Evolutionary conservation across 1,140 invertebrate genomes (phyloP).

Genomic region (Zaprionus capensis): DNA sequence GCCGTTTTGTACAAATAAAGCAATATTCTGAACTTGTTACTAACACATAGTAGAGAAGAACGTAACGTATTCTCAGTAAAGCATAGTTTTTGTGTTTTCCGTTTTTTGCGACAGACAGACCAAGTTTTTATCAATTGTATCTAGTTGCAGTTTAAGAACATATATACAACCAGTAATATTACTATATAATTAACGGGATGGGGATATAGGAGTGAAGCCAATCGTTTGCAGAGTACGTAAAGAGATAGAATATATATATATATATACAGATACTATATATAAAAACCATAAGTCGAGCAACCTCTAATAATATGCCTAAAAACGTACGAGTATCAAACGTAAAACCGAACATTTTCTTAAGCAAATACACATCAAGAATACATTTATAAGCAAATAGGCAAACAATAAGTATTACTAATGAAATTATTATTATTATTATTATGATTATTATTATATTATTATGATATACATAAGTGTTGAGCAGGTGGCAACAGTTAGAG

Average conservation of each 20-base stretch:
- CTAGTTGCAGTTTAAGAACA: constrained; percentile 16
- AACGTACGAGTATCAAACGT: constrained; percentile 11
- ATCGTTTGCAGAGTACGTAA: constrained; percentile 8
- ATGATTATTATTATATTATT: constrained; percentile 40
- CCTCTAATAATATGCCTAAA: constrained; percentile 64
- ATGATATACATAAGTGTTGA: constrained; percentile 47
- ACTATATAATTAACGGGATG: constrained; percentile 8
- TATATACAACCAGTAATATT: constrained; percentile 18
- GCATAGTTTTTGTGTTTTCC: constrained; percentile 12
- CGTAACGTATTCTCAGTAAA: constrained; percentile 9
- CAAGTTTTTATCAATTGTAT: constrained; percentile 26
- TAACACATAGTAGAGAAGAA: constrained; percentile 16
- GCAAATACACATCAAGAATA: constrained; percentile 40
- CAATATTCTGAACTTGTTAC: constrained; percentile 53
- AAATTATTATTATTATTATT: constrained; percentile 52
- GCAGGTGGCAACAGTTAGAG: constrained; percentile 42
- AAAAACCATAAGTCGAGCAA: constrained; percentile 46
- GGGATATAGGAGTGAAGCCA: background rate
- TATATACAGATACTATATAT: constrained; percentile 1
- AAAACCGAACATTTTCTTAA: constrained; percentile 33
- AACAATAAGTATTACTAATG: constrained; percentile 61
- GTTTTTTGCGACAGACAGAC: constrained; percentile 35
- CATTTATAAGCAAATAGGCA: constrained; percentile 39
- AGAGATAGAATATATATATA: constrained; percentile 8
- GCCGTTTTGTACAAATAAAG: constrained; percentile 56